phyloP scores from a whole-genome alignment of 2,113 vertebrate species.

The Okapia johnstoni region DNA sequence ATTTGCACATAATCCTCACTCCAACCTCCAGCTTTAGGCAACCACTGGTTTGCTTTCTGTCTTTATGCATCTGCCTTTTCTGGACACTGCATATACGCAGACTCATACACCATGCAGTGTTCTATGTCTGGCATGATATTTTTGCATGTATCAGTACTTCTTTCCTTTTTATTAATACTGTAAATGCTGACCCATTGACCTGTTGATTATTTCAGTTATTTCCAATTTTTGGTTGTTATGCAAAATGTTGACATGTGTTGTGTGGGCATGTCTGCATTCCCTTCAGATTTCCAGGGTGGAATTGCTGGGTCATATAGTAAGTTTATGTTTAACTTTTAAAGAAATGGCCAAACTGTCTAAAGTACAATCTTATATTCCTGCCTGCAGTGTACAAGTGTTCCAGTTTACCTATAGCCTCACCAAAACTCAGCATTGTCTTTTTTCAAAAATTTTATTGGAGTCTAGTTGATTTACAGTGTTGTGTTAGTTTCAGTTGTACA shows the following conservation, averaged over 20 bases:
- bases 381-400: not conserved
- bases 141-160: not conserved
- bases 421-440: not conserved
- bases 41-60: not conserved
- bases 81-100: not conserved
- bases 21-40: not conserved
- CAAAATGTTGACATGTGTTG: not conserved
- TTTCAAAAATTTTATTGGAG: not conserved
- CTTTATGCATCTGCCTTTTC: not conserved
- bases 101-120: not conserved
- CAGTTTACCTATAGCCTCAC: not conserved
- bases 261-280: not conserved
- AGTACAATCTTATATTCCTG: not conserved
- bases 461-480: not conserved
- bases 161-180: not conserved
- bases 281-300: not conserved
- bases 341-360: not conserved
- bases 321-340: not conserved
- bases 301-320: not conserved
- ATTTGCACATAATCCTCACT: not conserved
- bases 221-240: not conserved
- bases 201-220: not conserved
- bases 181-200: not conserved
- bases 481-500: not conserved
- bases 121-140: not conserved